phyloP scores from a whole-genome alignment of 2,113 vertebrate genomes.

The Dolichotis patagonum region DNA sequence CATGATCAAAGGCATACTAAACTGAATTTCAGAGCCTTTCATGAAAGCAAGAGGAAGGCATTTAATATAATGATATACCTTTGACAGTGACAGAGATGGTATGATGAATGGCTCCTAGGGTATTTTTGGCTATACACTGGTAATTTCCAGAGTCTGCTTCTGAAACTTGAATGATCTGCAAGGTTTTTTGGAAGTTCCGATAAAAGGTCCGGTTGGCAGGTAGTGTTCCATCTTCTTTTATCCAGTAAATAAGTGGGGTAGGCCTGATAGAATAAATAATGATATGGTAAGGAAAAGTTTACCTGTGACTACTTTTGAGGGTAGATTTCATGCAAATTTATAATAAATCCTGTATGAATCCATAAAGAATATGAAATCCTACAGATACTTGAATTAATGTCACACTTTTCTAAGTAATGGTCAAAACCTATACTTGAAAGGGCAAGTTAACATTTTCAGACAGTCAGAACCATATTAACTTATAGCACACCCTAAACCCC shows the following conservation, averaged over 20 bases:
- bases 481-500: not conserved
- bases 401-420: not conserved
- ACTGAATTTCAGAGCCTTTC: not conserved
- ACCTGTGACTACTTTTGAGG: not conserved
- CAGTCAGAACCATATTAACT: not conserved
- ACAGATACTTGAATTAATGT: not conserved
- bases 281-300: not conserved
- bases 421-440: not conserved
- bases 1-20: not conserved
- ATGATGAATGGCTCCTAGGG: conserved; percentile 89
- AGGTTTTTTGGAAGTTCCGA: conserved; percentile 94
- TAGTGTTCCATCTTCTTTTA: conserved; percentile 93
- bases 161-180: conserved; percentile 92
- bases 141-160: conserved; percentile 96
- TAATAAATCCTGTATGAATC: not conserved
- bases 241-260: conserved; percentile 94
- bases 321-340: not conserved
- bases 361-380: conserved; percentile 28
- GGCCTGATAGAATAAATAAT: conserved; percentile 87
- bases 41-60: not conserved
- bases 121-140: conserved; percentile 93
- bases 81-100: conserved; percentile 93
- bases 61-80: conserved; percentile 85
- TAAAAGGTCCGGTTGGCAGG: conserved; percentile 89
- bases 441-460: not conserved